These are phyloP conservation scores for Tauraco erythrolophus DNA, from an alignment of 2,113 vertebrate genomes.

Conservation along the genomic window DNA sequence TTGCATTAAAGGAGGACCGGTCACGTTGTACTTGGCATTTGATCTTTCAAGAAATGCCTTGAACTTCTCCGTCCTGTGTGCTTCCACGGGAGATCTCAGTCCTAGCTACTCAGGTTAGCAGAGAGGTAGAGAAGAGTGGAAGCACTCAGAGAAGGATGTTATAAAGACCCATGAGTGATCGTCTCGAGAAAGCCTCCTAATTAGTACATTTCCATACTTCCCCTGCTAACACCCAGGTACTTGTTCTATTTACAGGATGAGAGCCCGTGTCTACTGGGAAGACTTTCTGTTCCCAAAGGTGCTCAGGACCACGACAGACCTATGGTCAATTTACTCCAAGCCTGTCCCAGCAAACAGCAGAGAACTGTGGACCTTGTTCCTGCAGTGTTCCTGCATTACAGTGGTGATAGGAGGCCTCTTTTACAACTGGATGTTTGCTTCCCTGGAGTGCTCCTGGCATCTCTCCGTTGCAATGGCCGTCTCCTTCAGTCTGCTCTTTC, in stretches of 20 bases:
- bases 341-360: conserved; percentile 72
- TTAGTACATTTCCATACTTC: not conserved
- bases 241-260: conserved; percentile 7
- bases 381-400: conserved; percentile 78
- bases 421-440: conserved; percentile 84
- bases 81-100: not conserved
- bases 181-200: not conserved
- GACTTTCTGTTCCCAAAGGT: conserved; percentile 16
- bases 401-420: conserved; percentile 71
- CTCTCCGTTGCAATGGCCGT: conserved; percentile 22
- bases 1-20: not conserved
- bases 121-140: not conserved
- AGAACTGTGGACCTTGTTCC: conserved; percentile 79
- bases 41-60: not conserved
- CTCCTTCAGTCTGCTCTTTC: conserved; percentile 73
- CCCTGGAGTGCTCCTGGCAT: conserved; percentile 72
- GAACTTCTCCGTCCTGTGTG: not conserved
- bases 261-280: not conserved
- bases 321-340: conserved; percentile 84
- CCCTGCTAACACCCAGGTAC: not conserved
- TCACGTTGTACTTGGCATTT: not conserved
- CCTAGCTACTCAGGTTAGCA: not conserved
- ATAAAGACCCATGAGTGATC: not conserved
- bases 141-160: not conserved
- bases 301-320: not conserved